Evolutionary conservation across 2,797 vertebrate genomes (phyloP), one percentile per base, ranked within the genome.

Genomic region (Potorous gilbertii): DNA sequence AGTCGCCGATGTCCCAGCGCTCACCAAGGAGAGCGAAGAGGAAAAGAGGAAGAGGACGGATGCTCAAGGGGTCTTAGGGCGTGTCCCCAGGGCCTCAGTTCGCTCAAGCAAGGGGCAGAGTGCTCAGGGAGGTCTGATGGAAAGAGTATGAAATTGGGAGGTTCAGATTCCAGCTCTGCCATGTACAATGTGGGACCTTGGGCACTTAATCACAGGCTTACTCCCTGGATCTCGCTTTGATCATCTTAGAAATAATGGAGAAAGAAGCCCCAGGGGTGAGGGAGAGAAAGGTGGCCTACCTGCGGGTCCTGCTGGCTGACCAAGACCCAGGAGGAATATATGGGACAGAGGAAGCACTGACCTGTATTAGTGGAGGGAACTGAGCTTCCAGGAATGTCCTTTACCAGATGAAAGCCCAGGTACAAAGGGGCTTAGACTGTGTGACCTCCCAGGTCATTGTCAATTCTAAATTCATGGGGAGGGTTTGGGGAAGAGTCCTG

Each of bases 141-240:
- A 24, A 81, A 46, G 74, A 46, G 40, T 24, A 21, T 27, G 9
- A 24, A 18, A 27, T 3, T 46, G 14, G 74, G 40, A 46, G 8
- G 40, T 46, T 21, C n/a, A 24, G 1, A 46, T 87, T 12, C 74
- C 40, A 50, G 40, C 40, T 87, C 16, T 87, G 74, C 74, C 40
- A 74, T 1, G 0, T 40, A 50, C 21, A 11, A 40, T 16, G 62
- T 57, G 62, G 34, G 34, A n/a, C 14, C 14, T 66, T 14, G 1
- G 62, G 66, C 40, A 4, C 4, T 16, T 4, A 27, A 11, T 46
- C 2, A 3, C 0, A 0, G 21, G 40, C 24, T 46, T 9, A 11
- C 40, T 50, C 40, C 40, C 21, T 50, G 74, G 74, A 5, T 14
- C 34, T 74, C 16, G 8, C 3, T 34, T 14, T 16, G 62, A 8